Evolutionary conservation across 2,113 vertebrate genomes (phyloP).

Genomic region (Nothocercus nigrocapillus): DNA sequence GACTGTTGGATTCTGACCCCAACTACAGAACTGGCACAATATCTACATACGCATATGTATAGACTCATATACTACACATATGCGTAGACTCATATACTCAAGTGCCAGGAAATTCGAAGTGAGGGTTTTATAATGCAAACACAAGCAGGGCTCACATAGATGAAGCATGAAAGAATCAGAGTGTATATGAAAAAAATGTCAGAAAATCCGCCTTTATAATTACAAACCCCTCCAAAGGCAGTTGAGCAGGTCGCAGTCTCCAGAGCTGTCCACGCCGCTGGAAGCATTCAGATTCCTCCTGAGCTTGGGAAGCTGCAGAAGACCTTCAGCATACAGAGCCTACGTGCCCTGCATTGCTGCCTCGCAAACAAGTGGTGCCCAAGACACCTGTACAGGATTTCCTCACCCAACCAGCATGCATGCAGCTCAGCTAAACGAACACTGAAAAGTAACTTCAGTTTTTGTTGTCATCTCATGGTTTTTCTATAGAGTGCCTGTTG

Average conservation of each 20-base stretch:
- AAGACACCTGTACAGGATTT: background rate
- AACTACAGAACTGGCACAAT: background rate
- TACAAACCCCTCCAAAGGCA: fast-evolving
- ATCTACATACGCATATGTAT: fast-evolving
- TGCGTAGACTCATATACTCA: no score
- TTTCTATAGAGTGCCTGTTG: background rate
- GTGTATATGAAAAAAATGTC: fast-evolving
- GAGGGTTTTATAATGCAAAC: background rate
- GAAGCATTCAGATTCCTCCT: background rate
- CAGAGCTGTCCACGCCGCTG: background rate
- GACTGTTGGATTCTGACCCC: background rate
- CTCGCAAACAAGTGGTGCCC: background rate
- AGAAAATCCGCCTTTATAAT: no score
- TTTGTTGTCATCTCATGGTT: background rate
- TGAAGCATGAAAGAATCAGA: fast-evolving
- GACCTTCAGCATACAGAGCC: background rate
- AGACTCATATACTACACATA: background rate
- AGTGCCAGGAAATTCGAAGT: background rate
- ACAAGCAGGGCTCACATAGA: fast-evolving
- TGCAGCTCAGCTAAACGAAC: background rate
- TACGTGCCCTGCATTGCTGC: background rate
- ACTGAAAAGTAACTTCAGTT: no score
- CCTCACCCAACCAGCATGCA: fast-evolving
- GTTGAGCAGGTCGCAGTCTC: background rate
- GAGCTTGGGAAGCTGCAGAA: fast-evolving